Evolutionary conservation across 2,113 vertebrate genomes (phyloP).

Genomic region (Vombatus ursinus): DNA sequence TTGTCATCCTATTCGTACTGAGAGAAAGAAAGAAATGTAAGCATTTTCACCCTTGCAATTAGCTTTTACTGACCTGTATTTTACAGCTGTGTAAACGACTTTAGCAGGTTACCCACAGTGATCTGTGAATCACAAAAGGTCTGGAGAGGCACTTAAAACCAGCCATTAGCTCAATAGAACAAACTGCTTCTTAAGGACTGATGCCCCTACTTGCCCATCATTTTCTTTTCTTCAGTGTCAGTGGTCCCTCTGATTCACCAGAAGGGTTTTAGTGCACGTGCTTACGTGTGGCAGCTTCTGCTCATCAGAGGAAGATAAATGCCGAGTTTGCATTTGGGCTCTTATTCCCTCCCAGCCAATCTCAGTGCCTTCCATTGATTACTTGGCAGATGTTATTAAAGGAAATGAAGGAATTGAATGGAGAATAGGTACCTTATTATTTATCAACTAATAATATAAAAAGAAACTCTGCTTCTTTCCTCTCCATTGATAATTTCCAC

Average conservation of each 20-base stretch:
- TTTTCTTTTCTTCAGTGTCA: conserved; percentile 23
- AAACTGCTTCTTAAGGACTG: conserved; percentile 11
- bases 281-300: not conserved
- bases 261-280: not conserved
- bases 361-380: not conserved
- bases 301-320: conserved; percentile 17
- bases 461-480: not conserved
- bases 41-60: conserved; percentile 8
- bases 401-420: not conserved
- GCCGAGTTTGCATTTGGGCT: conserved; percentile 25
- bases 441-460: not conserved
- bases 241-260: not conserved
- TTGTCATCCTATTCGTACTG: not conserved
- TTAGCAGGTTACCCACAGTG: not conserved
- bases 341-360: not conserved
- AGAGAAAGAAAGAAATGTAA: not conserved
- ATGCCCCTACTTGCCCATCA: not conserved
- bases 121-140: conserved; percentile 48
- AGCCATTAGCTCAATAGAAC: not conserved
- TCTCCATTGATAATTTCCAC: not conserved
- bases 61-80: conserved; percentile 51
- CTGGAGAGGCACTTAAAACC: conserved; percentile 30
- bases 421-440: not conserved
- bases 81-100: conserved; percentile 48
- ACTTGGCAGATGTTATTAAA: not conserved